Evolutionary conservation across 2,113 vertebrate genomes (phyloP), one percentile per base, ranked within the genome.

Genomic region (Collichthys lucidus): DNA sequence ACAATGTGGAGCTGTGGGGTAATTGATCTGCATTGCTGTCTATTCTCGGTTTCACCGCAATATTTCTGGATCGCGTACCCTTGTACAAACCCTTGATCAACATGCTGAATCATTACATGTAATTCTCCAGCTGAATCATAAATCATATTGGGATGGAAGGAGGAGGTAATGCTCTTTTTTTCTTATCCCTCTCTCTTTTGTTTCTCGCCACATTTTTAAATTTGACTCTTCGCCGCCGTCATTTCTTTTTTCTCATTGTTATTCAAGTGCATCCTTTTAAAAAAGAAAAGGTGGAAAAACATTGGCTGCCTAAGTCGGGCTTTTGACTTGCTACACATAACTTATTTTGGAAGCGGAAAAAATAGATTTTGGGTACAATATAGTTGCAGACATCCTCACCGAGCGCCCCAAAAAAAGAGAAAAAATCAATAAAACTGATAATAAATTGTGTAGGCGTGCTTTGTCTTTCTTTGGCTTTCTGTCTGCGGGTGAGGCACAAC

Each of bases 341-440:
- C 73, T 90, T 90, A 80, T 83, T 86, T 77, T 83, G 59, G 77
- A 74, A 77, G 68, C 2, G 5, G 64, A 75, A 88, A 88, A 90
- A 86, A 86, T 67, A 52, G 50, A 87, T 91, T 68, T 17, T 53
- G 71, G 70, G 65, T 80, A 79, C 80, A 91, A 89, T 88, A 84
- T 68, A 87, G 82, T 81, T 66, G 81, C 75, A 79, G 84, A 86
- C 80, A 83, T 91, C 40, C 65, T 80, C 59, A 53, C 49, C 76
- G 52, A 17, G 42, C 59, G 60, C 24, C 35, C 35, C 35, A 1
- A 40, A 77, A 84, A 73, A 64, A 59, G 63, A 50, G 60, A 71
- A 74, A 91, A 91, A 93, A 93, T 93, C 90, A 88, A 93, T 92
- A 84, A 87, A 89, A 82, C 61, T 77, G 80, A 91, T 89, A 83